A percentile compares a stretch with the other conserved stretches of the same genome.
Evolutionary conservation across 2,113 vertebrate species (phyloP).

Genomic region (Oceanodroma tethys): DNA sequence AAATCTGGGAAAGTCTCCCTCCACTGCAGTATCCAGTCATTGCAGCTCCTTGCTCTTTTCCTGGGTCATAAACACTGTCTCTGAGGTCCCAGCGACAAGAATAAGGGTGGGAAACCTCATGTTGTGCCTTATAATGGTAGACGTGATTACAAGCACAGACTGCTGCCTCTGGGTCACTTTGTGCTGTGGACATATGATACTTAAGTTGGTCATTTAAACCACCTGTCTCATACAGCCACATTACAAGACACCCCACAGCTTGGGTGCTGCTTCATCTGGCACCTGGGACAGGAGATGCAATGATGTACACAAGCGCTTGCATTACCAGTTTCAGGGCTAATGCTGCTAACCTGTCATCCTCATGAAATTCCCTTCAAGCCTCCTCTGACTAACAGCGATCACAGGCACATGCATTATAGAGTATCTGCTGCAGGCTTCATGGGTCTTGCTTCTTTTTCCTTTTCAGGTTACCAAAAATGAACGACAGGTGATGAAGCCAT

Average conservation of each 20-base stretch:
- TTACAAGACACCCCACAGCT: background rate
- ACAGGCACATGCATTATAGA: background rate
- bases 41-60: background rate
- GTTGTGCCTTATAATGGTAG: background rate
- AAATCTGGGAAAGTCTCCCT: background rate
- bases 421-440: background rate
- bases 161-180: background rate
- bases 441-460: background rate
- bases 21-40: background rate
- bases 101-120: background rate
- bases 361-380: background rate
- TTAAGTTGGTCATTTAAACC: background rate
- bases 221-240: background rate
- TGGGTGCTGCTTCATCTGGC: background rate
- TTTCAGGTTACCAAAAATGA: constrained; percentile 89
- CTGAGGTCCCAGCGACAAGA: background rate
- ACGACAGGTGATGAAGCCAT: constrained; percentile 90
- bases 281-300: rapidly evolving
- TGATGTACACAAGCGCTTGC: background rate
- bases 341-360: background rate
- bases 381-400: background rate
- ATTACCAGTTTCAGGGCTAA: background rate
- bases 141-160: background rate
- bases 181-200: background rate
- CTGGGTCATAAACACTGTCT: background rate